Base-by-base conservation (phyloP, 2,888 invertebrate species). In the Diadegma fenestrale region DNA sequence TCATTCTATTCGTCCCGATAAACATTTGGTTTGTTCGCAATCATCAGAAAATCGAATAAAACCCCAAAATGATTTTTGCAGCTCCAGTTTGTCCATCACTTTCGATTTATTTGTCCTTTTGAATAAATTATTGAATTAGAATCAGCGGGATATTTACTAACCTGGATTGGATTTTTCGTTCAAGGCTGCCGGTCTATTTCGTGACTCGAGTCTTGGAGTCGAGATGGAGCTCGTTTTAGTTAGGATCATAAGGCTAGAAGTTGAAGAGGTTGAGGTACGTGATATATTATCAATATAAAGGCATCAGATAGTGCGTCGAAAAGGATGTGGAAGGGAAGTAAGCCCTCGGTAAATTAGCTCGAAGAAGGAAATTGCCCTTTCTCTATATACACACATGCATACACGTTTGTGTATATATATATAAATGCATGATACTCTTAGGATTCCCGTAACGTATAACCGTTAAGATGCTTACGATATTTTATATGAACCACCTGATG, bases 171-270 rank as follows among this genome's bases (percentile, higher is more conserved):
- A 33, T 33, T 63, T n/a, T 33, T 17, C 22, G 8, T 71, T 88
- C 58, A 88, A 93, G 93, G 93, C 93, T 17, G 91, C 92, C 80
- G 91, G 91, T 71, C 83, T 93, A 76, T 92, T 92, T 85, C 91
- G 91, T 86, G 94, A 94, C 80, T 87, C 84, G 19, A 91, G 94
- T 48, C 94, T 95, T 51, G 95, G 95, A 26, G 94, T 95, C 86
- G 94, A 95, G 54, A 94, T 95, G 87, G 95, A 95, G 89, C 93
- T 95, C 80, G 94, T 94, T 37, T 92, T 95, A 86, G 95, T 95
- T n/a, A 92, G 95, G 85, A 91, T 95, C 72, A 93, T 95, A 85
- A 91, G 95, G 58, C 92, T 95, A 82, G 95, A 95, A 86, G 89
- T 90, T 33, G 94, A 95, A 76, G 94, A 95, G 75, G 89, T 92